Percentiles rank a stretch among this genome's conserved stretches.
phyloP scores from a whole-genome alignment of 2,888 invertebrate species.

The Drosophila barbarae region DNA sequence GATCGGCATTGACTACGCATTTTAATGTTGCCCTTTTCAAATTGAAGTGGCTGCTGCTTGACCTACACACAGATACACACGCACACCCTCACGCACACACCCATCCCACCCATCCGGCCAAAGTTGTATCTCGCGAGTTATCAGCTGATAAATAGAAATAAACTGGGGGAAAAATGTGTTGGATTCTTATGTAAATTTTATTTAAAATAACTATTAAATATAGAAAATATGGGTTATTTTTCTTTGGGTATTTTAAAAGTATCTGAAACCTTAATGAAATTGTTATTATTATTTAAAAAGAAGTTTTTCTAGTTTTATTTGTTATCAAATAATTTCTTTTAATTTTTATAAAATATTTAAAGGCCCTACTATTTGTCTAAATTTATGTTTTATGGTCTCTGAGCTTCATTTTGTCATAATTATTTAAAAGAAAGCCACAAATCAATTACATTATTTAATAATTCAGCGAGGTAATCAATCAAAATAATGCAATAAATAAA shows the following conservation, averaged over 20 bases:
- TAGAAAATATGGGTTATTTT: neutral
- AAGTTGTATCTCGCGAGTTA: conserved; percentile 29
- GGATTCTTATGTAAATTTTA: neutral
- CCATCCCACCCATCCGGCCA: conserved; percentile 9
- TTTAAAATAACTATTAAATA: neutral
- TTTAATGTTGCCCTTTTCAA: conserved; percentile 57
- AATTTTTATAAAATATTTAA: neutral
- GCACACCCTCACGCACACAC: conserved; percentile 19
- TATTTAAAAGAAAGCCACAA: neutral
- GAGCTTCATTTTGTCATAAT: neutral
- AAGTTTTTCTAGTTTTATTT: neutral
- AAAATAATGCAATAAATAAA: neutral
- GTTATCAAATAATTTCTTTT: neutral
- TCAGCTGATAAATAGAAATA: conserved; percentile 29
- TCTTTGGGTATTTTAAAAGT: neutral
- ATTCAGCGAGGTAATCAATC: neutral
- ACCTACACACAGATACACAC: conserved; percentile 41
- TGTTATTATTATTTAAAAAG: neutral
- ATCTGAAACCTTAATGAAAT: neutral
- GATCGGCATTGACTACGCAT: conserved; percentile 68
- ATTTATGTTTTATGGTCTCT: neutral
- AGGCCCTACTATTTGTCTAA: neutral
- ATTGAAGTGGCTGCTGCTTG: conserved; percentile 50
- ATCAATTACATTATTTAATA: neutral
- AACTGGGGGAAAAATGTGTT: neutral